A percentile compares a stretch with the other conserved stretches of the same genome.
Evolutionary conservation across 2,113 vertebrate genomes (phyloP).

Genomic region (Monopterus albus): DNA sequence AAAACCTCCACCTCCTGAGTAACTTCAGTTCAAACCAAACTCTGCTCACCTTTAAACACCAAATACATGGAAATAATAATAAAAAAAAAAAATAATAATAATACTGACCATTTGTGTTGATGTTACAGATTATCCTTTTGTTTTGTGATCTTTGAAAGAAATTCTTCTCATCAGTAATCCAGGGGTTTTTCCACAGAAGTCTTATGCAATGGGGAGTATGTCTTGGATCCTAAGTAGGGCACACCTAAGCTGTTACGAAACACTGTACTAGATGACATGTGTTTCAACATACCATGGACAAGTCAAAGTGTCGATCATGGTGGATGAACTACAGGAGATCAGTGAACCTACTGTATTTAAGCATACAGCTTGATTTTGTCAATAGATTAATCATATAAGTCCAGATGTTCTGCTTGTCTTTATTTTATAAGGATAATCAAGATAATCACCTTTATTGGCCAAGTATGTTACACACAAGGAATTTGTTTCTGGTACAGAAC

Average conservation of each 20-base stretch:
- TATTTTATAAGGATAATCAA: no score
- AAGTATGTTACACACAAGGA: no score
- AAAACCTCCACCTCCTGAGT: conserved; percentile 42
- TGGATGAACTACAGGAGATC: background rate
- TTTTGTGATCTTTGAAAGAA: conserved; percentile 14
- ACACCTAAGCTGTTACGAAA: conserved; percentile 15
- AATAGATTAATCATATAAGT: background rate
- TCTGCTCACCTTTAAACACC: conserved; percentile 24
- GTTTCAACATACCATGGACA: background rate
- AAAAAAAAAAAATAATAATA: no score
- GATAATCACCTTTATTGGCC: no score
- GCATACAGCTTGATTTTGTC: background rate
- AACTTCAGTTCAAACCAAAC: conserved; percentile 43
- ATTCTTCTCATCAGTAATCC: conserved; percentile 5
- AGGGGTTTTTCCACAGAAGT: conserved; percentile 18
- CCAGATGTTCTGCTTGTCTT: background rate
- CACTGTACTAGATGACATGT: conserved; percentile 6
- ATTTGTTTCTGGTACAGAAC: no score
- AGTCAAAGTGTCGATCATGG: background rate
- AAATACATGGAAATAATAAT: background rate
- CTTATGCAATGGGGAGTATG: conserved; percentile 10
- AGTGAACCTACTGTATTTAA: background rate
- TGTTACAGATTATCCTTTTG: conserved; percentile 2
- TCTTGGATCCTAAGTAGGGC: conserved; percentile 12
- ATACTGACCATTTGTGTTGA: background rate